Evolutionary conservation across 2,888 invertebrate genomes (phyloP).

Genomic region (Amiota communis): DNA sequence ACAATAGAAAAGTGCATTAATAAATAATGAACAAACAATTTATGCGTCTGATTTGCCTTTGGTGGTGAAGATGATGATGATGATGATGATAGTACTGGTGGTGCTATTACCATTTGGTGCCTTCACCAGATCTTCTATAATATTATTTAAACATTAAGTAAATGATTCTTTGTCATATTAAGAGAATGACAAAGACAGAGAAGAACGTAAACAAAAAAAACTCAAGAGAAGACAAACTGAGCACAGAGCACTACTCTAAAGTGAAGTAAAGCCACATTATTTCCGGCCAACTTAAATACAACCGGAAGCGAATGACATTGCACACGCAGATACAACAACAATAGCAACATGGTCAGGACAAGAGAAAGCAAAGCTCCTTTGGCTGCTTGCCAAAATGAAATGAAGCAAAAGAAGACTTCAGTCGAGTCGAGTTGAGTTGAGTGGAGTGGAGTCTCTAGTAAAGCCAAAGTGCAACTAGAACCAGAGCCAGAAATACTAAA

Average conservation of each 20-base stretch:
- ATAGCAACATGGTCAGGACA: neutral
- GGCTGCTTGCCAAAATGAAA: slow-evolving; percentile 15
- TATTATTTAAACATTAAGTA: neutral
- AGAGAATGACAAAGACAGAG: too few species aligned
- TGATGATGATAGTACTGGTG: neutral
- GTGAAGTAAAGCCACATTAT: slow-evolving; percentile 26
- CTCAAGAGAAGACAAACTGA: too few species aligned
- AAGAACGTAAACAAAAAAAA: too few species aligned
- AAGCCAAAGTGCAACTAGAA: neutral
- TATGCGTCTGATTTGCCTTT: neutral
- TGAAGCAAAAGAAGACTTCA: neutral
- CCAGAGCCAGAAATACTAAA: neutral
- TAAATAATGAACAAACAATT: neutral
- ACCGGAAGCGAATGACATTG: slow-evolving; percentile 26
- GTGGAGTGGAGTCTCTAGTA: neutral
- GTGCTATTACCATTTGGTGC: neutral
- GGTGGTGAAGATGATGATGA: neutral
- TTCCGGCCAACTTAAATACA: slow-evolving; percentile 28
- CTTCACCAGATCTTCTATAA: neutral
- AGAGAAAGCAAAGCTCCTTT: neutral
- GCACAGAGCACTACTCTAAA: neutral
- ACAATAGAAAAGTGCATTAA: slow-evolving; percentile 12
- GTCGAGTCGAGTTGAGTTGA: neutral
- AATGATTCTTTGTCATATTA: slow-evolving; percentile 11
- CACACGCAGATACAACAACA: slow-evolving; percentile 13